Evolutionary conservation across 2,888 invertebrate species (phyloP).

Genomic region (Pristionchus mayeri): DNA sequence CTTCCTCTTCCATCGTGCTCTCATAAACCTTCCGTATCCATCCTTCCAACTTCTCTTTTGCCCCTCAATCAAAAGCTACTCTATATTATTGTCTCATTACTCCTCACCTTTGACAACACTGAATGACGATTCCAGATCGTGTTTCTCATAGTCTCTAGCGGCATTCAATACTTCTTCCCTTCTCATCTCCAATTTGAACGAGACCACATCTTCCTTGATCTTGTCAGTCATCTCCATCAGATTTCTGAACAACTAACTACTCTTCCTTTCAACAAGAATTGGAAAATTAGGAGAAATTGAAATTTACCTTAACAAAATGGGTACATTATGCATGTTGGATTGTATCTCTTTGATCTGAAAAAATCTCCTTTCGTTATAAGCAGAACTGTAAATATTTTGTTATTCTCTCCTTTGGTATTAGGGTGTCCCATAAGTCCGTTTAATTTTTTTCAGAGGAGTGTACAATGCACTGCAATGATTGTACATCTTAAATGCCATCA

Average conservation of each 20-base stretch:
- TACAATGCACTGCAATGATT: not conserved
- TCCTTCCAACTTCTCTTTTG: not conserved
- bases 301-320: not conserved
- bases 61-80: slow-evolving; percentile 28
- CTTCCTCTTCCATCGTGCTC: not conserved
- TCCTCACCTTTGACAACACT: not conserved
- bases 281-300: not conserved
- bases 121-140: slow-evolving; percentile 16
- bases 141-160: slow-evolving; percentile 25
- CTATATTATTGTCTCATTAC: not conserved
- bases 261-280: not conserved
- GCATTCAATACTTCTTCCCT: slow-evolving; percentile 15
- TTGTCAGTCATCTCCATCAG: slow-evolving; percentile 45
- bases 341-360: not conserved
- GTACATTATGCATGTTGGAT: not conserved
- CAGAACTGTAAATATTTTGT: too few relatives aligned
- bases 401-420: too few relatives aligned
- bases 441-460: not conserved
- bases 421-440: not conserved
- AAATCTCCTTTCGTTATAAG: not conserved
- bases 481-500: not conserved
- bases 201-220: slow-evolving; percentile 44
- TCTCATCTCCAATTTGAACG: slow-evolving; percentile 25
- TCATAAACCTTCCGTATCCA: slow-evolving; percentile 31
- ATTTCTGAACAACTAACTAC: not conserved